Base-by-base conservation (phyloP, 2,113 vertebrate genomes). In the Oryzias woworae region DNA sequence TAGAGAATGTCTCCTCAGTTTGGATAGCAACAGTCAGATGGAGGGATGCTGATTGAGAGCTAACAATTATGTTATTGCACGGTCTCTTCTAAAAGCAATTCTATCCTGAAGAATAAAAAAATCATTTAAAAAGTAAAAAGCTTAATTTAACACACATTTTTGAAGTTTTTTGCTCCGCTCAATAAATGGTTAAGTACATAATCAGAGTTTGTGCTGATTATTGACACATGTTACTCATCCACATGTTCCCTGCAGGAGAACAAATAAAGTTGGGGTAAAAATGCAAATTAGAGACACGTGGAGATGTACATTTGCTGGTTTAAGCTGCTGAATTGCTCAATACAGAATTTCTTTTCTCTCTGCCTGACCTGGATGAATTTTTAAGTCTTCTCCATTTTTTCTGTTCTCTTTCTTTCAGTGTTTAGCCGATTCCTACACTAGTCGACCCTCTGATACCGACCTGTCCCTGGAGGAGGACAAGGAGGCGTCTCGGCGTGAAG, bases 391-490 rank as follows among this genome's bases (percentile, higher is more conserved):
- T 45, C 23, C 7, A 14, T n/a, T 20, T 31, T 12, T 41, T n/a
- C 10, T 16, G 1, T 20, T 2, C 2, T 14, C n/a, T 23, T 16
- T 57, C 57, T 48, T 44, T 3, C 85, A 98, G 96, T 95, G 96
- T 90, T 98, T 96, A 26, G 96, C 96, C 0, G 95, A 98, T 92
- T 98, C 96, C 88, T 98, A 95, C 65, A 96, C 94, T 75, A 97
- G 96, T 92, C 95, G 96, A 66, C 96, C 96, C 4, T 96, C 96
- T 23, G 96, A 98, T 90, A 97, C 96, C 62, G 96, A 98, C 15
- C 94, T 97, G 81, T 98, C 96, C 56, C 93, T 98, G 91, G 96
- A 98, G 91, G 96, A 98, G 90, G 96, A 98, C 80, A 88, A 95
- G 67, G 96, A 98, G 87, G 96, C 96, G 72, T 91, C 95, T 92